phyloP scores from a whole-genome alignment of 2,113 vertebrate genomes.

The Hyla sarda region DNA sequence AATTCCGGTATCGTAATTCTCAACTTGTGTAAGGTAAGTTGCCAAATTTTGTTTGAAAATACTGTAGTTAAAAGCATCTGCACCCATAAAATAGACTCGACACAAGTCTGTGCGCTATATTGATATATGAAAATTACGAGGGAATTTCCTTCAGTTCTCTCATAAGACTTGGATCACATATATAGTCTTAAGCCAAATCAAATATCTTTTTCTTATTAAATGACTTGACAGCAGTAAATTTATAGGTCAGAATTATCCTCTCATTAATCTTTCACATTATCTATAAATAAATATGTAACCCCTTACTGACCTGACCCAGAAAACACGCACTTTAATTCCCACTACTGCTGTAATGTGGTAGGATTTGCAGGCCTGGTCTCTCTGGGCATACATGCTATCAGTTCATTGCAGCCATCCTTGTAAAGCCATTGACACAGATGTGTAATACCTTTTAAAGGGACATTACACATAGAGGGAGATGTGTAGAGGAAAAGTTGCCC shows the following conservation, averaged over 20 bases:
- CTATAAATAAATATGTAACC: conserved; percentile 45
- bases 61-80: too few species aligned
- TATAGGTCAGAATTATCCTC: conserved; percentile 31
- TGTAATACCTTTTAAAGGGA: not conserved
- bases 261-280: conserved; percentile 32
- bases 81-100: not conserved
- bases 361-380: conserved; percentile 11
- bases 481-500: too few species aligned
- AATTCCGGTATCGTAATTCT: conserved; percentile 97
- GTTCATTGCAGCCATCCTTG: not conserved
- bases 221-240: conserved; percentile 3
- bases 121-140: not conserved
- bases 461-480: not conserved
- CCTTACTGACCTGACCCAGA: conserved; percentile 43
- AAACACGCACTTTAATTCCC: conserved; percentile 40
- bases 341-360: not conserved
- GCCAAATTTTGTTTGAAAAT: too few species aligned
- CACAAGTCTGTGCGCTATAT: not conserved
- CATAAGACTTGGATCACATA: not conserved
- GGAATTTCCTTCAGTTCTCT: not conserved
- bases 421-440: not conserved
- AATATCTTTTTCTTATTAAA: not conserved
- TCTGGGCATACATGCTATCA: conserved; percentile 18
- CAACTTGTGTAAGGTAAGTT: conserved; percentile 91
- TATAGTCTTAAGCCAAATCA: not conserved